phyloP scores from a whole-genome alignment of 2,888 invertebrate species.

The Scotopteryx bipunctaria region DNA sequence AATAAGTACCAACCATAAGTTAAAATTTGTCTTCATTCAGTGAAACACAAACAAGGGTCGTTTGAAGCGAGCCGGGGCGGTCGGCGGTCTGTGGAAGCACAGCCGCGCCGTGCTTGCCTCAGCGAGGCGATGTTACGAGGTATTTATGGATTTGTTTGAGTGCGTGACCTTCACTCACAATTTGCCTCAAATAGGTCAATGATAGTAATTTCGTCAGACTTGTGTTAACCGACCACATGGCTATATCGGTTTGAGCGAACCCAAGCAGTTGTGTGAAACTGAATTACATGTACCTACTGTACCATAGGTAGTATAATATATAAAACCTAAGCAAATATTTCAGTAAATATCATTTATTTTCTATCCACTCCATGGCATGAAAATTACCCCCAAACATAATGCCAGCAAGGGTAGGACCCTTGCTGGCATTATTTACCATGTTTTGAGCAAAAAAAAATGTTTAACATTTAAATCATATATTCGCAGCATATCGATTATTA shows the following conservation, averaged over 20 bases:
- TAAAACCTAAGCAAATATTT: too few species aligned
- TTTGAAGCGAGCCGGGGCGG: neutral
- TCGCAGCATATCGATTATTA: too few species aligned
- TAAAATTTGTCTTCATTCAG: neutral
- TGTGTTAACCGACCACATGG: neutral
- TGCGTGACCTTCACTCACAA: neutral
- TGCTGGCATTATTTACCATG: too few species aligned
- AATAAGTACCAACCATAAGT: neutral
- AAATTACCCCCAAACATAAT: too few species aligned
- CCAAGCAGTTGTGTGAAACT: neutral
- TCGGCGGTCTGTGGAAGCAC: neutral
- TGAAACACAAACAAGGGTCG: neutral
- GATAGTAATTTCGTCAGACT: neutral
- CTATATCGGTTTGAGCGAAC: neutral
- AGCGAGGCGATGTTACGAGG: neutral
- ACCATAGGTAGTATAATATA: too few species aligned
- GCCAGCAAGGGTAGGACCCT: too few species aligned
- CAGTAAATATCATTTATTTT: too few species aligned
- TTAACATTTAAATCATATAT: too few species aligned
- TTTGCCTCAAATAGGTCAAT: conserved; percentile 2
- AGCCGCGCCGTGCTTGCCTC: neutral
- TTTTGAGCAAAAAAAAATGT: too few species aligned
- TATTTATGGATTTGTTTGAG: conserved; percentile 5
- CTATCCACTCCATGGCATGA: too few species aligned
- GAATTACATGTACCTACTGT: too few species aligned